Conservation (phyloP, 2,888 invertebrate species). For the Leptinotarsa tumamoca region DNA sequence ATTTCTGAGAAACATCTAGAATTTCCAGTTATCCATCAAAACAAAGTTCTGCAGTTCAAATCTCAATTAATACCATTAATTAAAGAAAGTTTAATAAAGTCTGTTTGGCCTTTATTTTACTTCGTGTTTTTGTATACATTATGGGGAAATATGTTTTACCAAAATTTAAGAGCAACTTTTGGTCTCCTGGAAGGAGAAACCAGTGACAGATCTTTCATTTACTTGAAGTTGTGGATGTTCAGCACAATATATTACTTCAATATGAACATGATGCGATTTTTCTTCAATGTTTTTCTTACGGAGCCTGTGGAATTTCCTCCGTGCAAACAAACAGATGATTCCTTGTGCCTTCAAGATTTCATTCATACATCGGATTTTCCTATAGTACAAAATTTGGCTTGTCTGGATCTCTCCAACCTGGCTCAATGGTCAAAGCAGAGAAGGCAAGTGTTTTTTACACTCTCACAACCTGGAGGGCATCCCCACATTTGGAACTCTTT, state of each 20-base stretch:
- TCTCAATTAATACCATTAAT: conserved; percentile 71
- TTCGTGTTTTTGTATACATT: conserved; percentile 74
- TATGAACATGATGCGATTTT: conserved; percentile 77
- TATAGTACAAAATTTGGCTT: conserved; percentile 81
- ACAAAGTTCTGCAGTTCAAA: conserved; percentile 77
- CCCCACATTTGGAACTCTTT: conserved; percentile 89
- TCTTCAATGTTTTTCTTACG: conserved; percentile 79
- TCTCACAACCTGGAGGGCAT: conserved; percentile 88
- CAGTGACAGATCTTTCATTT: conserved; percentile 67
- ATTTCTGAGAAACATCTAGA: conserved; percentile 71
- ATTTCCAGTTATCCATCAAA: conserved; percentile 79
- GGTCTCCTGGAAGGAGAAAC: conserved; percentile 68
- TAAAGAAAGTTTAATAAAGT: conserved; percentile 71
- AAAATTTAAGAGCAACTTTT: conserved; percentile 69
- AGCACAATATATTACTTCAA: conserved; percentile 77
- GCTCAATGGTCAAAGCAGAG: conserved; percentile 73
- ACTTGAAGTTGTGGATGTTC: conserved; percentile 76
- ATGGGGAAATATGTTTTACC: conserved; percentile 71
- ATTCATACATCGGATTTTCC: conserved; percentile 73
- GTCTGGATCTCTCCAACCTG: conserved; percentile 78
- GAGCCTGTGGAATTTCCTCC: conserved; percentile 78
- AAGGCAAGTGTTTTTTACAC: conserved; percentile 75
- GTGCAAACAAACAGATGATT: conserved; percentile 64
- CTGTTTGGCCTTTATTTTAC: conserved; percentile 74
- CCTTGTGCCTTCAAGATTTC: conserved; percentile 73